phyloP scores from a whole-genome alignment of 2,113 vertebrate genomes.

The Cebus imitator region DNA sequence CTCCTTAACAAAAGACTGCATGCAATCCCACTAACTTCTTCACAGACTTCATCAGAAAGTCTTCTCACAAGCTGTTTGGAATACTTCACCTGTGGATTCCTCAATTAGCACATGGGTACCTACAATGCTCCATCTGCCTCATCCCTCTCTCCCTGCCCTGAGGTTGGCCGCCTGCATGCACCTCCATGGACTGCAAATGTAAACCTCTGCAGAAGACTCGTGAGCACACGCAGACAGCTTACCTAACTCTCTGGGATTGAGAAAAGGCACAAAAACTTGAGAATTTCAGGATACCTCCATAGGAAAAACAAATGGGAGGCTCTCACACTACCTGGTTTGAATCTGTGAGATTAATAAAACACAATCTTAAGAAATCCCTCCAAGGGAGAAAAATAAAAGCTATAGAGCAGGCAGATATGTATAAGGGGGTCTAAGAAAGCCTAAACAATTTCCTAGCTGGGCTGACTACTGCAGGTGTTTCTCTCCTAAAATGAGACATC shows the following conservation, averaged over 20 bases:
- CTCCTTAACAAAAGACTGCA: background rate
- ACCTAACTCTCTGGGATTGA: background rate
- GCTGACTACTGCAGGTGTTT: background rate
- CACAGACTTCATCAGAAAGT: background rate
- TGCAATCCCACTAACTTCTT: background rate
- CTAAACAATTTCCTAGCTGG: background rate
- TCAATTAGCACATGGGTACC: background rate
- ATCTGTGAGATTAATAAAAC: too few relatives aligned
- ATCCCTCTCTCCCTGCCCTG: background rate
- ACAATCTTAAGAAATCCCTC: background rate
- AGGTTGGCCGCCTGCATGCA: background rate
- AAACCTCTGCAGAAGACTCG: background rate
- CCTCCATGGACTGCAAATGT: background rate
- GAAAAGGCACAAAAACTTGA: too few relatives aligned
- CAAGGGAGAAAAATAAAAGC: background rate
- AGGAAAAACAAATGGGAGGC: too few relatives aligned
- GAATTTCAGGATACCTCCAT: too few relatives aligned
- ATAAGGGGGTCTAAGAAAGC: background rate
- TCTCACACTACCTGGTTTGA: too few relatives aligned
- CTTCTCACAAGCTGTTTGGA: background rate
- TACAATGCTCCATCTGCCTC: background rate
- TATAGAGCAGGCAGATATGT: background rate
- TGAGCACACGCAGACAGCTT: background rate
- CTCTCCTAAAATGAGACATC: background rate
- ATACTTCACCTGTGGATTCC: background rate